Percentiles rank a stretch among this genome's conserved stretches.
Evolutionary conservation across 53 echinoderm and acorn worm genomes (phyloP).

Genomic region (Actinopyga echinites): DNA sequence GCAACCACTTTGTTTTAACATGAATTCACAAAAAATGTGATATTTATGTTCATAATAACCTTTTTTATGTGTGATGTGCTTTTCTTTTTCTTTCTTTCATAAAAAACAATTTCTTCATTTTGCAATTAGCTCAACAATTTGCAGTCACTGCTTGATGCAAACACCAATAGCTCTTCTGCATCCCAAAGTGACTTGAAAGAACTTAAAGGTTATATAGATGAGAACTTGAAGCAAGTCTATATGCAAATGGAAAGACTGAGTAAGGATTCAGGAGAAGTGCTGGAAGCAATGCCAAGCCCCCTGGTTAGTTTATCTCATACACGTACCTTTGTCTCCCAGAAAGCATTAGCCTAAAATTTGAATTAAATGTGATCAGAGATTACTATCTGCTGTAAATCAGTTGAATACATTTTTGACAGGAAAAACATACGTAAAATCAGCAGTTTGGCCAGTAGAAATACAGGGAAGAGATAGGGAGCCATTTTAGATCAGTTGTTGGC

Average conservation of each 20-base stretch:
- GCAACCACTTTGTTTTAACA: no score
- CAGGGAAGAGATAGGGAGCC: no score
- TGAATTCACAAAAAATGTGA: not conserved
- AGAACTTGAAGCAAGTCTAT: not conserved
- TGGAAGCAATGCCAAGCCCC: no score
- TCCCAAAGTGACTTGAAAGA: not conserved
- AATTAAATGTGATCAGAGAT: no score
- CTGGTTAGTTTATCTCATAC: no score
- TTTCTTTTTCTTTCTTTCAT: not conserved
- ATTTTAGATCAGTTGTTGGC: no score
- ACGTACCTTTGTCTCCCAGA: no score
- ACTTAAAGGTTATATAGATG: slow-evolving; percentile 1
- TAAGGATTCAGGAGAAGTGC: not conserved
- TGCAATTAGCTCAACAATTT: not conserved
- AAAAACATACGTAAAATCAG: no score
- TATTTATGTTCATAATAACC: not conserved
- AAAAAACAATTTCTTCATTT: not conserved
- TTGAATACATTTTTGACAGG: no score
- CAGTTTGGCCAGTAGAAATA: no score
- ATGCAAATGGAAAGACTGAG: not conserved
- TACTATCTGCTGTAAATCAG: no score
- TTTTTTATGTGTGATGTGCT: not conserved
- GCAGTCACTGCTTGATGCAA: not conserved
- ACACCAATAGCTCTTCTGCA: not conserved
- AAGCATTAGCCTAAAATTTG: no score